Conservation (phyloP, 37 sponge, comb jelly and placozoan species). For the Axinella damicornis region DNA sequence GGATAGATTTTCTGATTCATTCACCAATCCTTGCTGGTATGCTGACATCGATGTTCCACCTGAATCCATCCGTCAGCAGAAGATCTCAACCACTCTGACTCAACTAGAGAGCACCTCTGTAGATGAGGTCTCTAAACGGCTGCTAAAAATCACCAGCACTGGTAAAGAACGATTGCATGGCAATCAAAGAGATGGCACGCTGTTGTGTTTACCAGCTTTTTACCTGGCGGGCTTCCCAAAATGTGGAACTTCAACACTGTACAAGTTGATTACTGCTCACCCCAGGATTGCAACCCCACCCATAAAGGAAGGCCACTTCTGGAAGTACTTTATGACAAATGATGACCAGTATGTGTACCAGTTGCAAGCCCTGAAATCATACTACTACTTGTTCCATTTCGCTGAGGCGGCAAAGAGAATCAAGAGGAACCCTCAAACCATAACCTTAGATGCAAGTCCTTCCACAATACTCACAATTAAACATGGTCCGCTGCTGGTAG, state of each 20-base stretch:
- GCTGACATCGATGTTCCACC: not conserved
- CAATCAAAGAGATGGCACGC: no score
- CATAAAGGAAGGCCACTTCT: conserved; percentile 19
- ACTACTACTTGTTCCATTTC: conserved; percentile 13
- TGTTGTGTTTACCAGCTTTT: conserved; percentile 20
- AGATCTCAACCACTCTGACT: not conserved
- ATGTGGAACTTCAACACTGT: conserved; percentile 13
- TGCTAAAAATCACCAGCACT: no score
- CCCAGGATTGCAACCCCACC: not conserved
- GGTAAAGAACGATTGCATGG: no score
- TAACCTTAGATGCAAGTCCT: conserved; percentile 17
- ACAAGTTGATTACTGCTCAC: not conserved
- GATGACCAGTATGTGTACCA: not conserved
- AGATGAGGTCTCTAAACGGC: no score
- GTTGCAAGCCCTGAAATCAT: conserved; percentile 9
- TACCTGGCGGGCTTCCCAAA: conserved; percentile 24
- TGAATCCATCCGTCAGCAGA: no score
- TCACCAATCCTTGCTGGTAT: conserved; percentile 25
- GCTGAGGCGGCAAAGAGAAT: not conserved
- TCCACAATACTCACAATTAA: not conserved
- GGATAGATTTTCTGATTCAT: not conserved
- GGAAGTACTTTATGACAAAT: not conserved
- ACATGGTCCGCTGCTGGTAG: not conserved
- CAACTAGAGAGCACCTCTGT: not conserved
- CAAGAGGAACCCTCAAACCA: not conserved